phyloP scores from a whole-genome alignment of 2,888 invertebrate genomes.

The Dolichopus griseipennis region DNA sequence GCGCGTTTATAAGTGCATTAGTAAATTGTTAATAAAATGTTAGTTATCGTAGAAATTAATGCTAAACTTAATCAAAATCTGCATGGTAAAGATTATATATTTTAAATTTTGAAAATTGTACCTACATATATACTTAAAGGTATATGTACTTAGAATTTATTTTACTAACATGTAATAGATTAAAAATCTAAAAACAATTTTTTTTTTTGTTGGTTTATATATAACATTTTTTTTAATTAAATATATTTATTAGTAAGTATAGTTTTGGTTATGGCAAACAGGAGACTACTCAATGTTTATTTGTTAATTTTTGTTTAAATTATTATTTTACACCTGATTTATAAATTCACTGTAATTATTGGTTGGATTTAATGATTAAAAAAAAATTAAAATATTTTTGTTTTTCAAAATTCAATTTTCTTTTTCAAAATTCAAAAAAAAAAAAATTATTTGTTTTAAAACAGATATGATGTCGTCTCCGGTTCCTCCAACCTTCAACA shows the following conservation, averaged over 20 bases:
- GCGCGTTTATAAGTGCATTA: too few species aligned
- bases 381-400: slow-evolving; percentile 17
- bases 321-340: not conserved
- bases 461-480: slow-evolving; percentile 60
- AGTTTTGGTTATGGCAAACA: not conserved
- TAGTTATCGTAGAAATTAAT: too few species aligned
- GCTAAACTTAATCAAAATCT: too few species aligned
- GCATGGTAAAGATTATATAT: too few species aligned
- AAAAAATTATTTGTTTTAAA: slow-evolving; percentile 16
- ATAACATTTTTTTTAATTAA: not conserved
- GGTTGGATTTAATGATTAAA: slow-evolving; percentile 19
- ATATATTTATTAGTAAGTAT: too few species aligned
- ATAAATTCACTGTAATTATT: slow-evolving; percentile 15
- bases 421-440: slow-evolving; percentile 21
- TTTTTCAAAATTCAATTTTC: slow-evolving; percentile 16
- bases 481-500: slow-evolving; percentile 76
- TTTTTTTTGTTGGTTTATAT: slow-evolving; percentile 1
- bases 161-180: not conserved
- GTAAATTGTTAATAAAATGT: too few species aligned
- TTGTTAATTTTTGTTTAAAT: slow-evolving; percentile 8
- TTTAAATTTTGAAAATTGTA: too few species aligned
- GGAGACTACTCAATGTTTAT: not conserved
- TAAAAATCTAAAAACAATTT: slow-evolving; percentile 13
- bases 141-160: too few species aligned
- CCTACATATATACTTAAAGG: not conserved